phyloP scores from a whole-genome alignment of 2,797 vertebrate genomes.

The Malurus leucopterus region DNA sequence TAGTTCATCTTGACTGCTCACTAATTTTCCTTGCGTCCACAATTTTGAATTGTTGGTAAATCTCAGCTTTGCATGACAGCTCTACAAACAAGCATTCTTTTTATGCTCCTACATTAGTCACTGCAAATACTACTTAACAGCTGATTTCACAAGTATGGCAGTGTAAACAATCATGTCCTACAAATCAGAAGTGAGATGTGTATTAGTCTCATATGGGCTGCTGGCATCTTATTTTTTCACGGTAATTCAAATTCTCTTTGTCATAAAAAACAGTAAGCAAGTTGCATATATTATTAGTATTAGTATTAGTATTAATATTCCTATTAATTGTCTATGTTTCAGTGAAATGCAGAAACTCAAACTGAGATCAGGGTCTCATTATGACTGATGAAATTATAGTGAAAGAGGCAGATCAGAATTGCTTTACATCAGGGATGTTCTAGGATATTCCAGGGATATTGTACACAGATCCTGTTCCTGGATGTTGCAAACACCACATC shows the following conservation, averaged over 20 bases:
- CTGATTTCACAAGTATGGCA: background rate
- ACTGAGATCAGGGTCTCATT: background rate
- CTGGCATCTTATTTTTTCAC: background rate
- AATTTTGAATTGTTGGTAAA: background rate
- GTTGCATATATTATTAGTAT: background rate
- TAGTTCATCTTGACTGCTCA: background rate
- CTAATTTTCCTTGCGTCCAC: background rate
- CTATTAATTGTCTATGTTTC: background rate
- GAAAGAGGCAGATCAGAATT: background rate
- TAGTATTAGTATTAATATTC: background rate
- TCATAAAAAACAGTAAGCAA: background rate
- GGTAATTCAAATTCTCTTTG: background rate
- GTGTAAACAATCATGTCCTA: background rate
- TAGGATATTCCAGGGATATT: background rate
- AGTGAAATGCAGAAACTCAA: rapidly evolving
- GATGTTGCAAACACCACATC: background rate
- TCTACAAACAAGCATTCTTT: background rate
- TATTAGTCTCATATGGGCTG: background rate
- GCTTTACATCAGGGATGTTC: background rate
- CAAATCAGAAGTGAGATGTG: background rate
- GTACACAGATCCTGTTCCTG: background rate
- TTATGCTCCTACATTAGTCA: background rate
- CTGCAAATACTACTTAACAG: background rate
- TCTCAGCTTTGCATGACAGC: background rate
- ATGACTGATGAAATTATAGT: background rate